Conservation (phyloP, 2,888 invertebrate species). For the Camponotus fellah region DNA sequence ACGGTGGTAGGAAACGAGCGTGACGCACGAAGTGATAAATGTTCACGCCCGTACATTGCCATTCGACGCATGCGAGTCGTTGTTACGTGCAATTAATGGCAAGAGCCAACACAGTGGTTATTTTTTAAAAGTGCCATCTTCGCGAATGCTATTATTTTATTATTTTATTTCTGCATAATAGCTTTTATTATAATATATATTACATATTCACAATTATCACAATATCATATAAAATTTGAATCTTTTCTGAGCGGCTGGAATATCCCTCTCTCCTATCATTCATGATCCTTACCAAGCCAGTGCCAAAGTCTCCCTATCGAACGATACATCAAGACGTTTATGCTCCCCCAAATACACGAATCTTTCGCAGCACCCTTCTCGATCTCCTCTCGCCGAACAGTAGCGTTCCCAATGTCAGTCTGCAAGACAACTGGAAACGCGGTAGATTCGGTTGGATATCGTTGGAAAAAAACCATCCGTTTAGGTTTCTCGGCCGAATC, state of each 20-base stretch:
- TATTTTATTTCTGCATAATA: not conserved
- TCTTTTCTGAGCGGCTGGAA: not conserved
- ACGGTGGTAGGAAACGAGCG: conserved; percentile 45
- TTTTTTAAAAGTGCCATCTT: not conserved
- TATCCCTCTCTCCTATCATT: conserved; percentile 62
- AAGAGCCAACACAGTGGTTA: not conserved
- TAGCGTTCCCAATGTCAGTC: conserved; percentile 64
- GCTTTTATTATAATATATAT: too few species aligned
- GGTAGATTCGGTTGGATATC: conserved; percentile 62
- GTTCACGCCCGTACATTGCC: conserved; percentile 46
- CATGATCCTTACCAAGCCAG: conserved; percentile 55
- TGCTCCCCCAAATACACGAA: conserved; percentile 54
- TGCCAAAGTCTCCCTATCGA: conserved; percentile 62
- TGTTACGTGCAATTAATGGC: conserved; percentile 49
- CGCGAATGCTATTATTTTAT: not conserved
- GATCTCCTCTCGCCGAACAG: conserved; percentile 16
- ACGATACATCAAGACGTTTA: conserved; percentile 72
- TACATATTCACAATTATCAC: too few species aligned
- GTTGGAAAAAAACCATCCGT: conserved; percentile 67
- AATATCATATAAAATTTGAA: not conserved
- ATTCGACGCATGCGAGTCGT: conserved; percentile 33
- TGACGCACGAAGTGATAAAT: conserved; percentile 50
- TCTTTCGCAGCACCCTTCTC: conserved; percentile 22
- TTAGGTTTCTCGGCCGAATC: conserved; percentile 30
- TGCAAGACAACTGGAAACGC: conserved; percentile 73